Evolutionary conservation across 2,888 invertebrate species (phyloP).

Genomic region (Platycheirus albimanus): DNA sequence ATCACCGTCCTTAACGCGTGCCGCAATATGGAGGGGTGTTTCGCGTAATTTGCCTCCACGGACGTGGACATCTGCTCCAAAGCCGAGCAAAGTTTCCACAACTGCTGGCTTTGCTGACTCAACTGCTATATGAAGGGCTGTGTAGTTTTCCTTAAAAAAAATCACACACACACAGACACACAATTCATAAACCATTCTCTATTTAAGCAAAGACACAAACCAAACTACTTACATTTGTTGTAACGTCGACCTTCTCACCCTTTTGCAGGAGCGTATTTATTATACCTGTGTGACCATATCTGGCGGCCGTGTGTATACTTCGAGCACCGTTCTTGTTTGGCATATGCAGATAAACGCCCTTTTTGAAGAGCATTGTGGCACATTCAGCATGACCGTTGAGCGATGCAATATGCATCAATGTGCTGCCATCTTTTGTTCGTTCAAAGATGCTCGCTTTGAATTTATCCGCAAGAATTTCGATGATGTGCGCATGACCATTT

Average conservation of each 20-base stretch:
- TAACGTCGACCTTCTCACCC: conserved; percentile 97
- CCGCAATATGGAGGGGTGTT: conserved; percentile 98
- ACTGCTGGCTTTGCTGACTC: conserved; percentile 96
- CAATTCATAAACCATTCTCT: neutral
- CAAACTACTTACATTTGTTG: conserved; percentile 90
- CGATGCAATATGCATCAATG: conserved; percentile 99
- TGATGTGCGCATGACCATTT: conserved; percentile 97
- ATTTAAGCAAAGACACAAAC: neutral
- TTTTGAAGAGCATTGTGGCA: conserved; percentile 98
- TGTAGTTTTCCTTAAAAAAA: conserved; percentile 93
- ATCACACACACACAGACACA: neutral
- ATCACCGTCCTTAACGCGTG: conserved; percentile 94
- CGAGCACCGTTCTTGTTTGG: conserved; percentile 98
- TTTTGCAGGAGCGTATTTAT: conserved; percentile 97
- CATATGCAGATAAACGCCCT: conserved; percentile 99
- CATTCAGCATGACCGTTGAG: conserved; percentile 98
- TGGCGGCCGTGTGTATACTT: conserved; percentile 98
- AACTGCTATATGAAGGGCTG: conserved; percentile 98
- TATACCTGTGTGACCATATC: conserved; percentile 98
- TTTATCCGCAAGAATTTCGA: conserved; percentile 98
- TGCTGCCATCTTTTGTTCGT: conserved; percentile 98
- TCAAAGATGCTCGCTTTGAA: conserved; percentile 98
- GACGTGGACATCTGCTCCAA: conserved; percentile 98
- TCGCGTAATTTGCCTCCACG: conserved; percentile 94
- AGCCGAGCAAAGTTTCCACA: conserved; percentile 97